Evolutionary conservation across 2,113 vertebrate species (phyloP).

Genomic region (Nerophis ophidion): DNA sequence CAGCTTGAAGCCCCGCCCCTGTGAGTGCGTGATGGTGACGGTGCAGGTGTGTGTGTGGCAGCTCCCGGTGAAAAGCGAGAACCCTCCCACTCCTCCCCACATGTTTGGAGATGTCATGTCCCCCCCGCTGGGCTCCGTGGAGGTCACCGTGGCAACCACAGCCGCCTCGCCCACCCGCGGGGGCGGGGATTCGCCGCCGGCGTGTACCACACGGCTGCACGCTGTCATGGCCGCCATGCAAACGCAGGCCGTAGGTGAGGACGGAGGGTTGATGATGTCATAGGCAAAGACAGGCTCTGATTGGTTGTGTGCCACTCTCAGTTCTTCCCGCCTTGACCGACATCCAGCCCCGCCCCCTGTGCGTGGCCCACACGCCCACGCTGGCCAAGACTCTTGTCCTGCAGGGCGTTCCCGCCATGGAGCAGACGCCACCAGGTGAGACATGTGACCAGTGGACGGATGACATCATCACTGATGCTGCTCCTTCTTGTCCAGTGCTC

Average conservation of each 20-base stretch:
- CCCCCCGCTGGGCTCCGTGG: conserved; percentile 69
- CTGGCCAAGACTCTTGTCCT: conserved; percentile 74
- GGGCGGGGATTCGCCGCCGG: conserved; percentile 6
- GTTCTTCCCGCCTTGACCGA: conserved; percentile 44
- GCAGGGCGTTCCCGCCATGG: conserved; percentile 70
- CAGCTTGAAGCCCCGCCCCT: background rate
- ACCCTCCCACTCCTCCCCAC: conserved; percentile 80
- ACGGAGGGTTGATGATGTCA: background rate
- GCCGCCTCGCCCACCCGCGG: conserved; percentile 19
- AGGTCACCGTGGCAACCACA: conserved; percentile 68
- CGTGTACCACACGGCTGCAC: conserved; percentile 13
- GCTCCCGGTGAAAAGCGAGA: conserved; percentile 76
- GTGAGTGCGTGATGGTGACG: background rate
- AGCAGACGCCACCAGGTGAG: conserved; percentile 66
- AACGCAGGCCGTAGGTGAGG: conserved; percentile 38
- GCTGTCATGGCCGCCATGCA: conserved; percentile 15
- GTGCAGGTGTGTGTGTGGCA: conserved; percentile 11
- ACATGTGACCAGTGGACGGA: too few species aligned
- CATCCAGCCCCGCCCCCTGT: conserved; percentile 77
- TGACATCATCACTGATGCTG: background rate
- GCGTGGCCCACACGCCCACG: conserved; percentile 61
- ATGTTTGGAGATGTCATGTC: conserved; percentile 78
- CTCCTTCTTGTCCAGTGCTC: conserved; percentile 70
- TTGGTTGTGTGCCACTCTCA: background rate
- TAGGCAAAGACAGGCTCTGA: too few species aligned